Percentiles rank a stretch among this genome's conserved stretches.
phyloP scores from a whole-genome alignment of 2,797 vertebrate genomes.

The Phrynocephalus forsythii region DNA sequence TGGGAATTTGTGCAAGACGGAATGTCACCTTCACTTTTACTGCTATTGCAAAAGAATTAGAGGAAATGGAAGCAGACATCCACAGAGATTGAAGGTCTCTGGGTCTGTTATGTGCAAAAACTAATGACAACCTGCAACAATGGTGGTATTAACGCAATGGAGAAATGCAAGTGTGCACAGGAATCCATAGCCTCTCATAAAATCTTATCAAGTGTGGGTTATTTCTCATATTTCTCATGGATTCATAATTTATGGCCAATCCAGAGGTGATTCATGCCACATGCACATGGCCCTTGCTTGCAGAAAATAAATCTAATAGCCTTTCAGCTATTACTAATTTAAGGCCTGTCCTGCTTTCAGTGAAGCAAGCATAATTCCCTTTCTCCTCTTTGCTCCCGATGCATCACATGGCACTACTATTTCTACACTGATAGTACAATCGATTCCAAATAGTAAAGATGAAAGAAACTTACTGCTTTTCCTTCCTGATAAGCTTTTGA shows the following conservation, averaged over 20 bases:
- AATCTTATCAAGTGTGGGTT: constrained; percentile 33
- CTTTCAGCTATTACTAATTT: constrained; percentile 67
- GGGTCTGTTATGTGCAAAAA: not conserved
- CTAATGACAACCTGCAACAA: constrained; percentile 22
- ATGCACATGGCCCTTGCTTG: constrained; percentile 52
- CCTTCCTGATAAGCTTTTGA: not conserved
- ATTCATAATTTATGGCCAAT: constrained; percentile 66
- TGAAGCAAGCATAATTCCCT: constrained; percentile 47
- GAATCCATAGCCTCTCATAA: constrained; percentile 34
- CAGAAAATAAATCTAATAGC: constrained; percentile 68
- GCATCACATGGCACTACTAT: not conserved
- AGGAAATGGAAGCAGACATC: not conserved
- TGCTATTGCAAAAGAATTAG: not conserved
- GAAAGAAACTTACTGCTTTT: not conserved
- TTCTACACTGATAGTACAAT: not conserved
- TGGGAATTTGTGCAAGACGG: not conserved
- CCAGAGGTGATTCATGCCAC: constrained; percentile 53
- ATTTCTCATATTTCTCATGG: constrained; percentile 45
- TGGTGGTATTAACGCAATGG: constrained; percentile 39
- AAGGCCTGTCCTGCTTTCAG: constrained; percentile 47
- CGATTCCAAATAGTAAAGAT: constrained; percentile 35
- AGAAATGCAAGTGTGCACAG: constrained; percentile 29
- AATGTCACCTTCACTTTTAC: not conserved
- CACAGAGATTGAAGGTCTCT: not conserved
- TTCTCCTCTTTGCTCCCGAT: constrained; percentile 27